These are phyloP conservation scores for Aphidoletes aphidimyza DNA, from an alignment of 2,888 invertebrate species.

Conservation along the genomic window DNA sequence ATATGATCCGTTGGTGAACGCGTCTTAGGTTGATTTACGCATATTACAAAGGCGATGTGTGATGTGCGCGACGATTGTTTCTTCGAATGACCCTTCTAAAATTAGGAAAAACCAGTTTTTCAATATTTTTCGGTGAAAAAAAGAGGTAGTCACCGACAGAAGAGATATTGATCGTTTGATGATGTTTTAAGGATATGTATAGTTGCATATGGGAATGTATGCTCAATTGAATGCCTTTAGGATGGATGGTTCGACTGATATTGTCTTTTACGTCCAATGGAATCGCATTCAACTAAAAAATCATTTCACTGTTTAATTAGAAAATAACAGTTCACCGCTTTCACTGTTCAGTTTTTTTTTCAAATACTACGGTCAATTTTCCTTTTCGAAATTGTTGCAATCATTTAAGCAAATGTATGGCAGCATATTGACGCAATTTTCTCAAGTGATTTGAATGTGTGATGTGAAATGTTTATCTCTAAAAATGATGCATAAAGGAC, in stretches of 20 bases:
- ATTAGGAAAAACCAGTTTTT: slow-evolving; percentile 45
- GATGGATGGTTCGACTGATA: too few relatives aligned
- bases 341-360: neutral
- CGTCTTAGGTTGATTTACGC: neutral
- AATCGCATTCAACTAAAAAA: too few relatives aligned
- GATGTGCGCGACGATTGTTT: neutral
- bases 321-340: neutral
- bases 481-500: too few relatives aligned
- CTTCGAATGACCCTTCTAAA: slow-evolving; percentile 23
- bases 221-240: too few relatives aligned
- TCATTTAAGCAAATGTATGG: too few relatives aligned
- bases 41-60: neutral
- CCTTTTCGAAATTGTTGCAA: too few relatives aligned
- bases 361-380: neutral
- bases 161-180: neutral
- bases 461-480: too few relatives aligned
- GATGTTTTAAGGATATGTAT: too few relatives aligned
- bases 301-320: neutral
- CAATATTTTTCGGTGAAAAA: neutral
- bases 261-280: too few relatives aligned
- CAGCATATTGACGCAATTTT: too few relatives aligned
- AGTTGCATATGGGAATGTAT: too few relatives aligned
- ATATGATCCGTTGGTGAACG: neutral
- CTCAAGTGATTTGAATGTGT: too few relatives aligned
- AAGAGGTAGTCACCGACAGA: neutral